phyloP scores from a whole-genome alignment of 1,140 invertebrate genomes.

The Lutraria rhynchaena region DNA sequence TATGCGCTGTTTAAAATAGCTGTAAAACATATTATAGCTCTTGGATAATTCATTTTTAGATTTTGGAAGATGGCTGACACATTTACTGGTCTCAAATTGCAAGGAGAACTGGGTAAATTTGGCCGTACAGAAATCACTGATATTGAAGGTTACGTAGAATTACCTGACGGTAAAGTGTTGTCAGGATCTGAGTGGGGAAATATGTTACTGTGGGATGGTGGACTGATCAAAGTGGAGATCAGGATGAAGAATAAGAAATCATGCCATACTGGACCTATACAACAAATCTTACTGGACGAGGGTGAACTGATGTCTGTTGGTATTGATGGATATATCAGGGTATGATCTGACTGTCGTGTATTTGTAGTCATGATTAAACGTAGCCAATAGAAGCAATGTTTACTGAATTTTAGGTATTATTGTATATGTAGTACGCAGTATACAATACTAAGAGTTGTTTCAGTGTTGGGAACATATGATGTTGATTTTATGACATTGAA shows the following conservation, averaged over 20 bases:
- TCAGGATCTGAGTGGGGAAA: slow-evolving; percentile 95
- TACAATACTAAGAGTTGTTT: too few relatives aligned
- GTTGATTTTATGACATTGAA: too few relatives aligned
- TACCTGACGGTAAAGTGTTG: slow-evolving; percentile 93
- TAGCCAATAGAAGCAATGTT: too few relatives aligned
- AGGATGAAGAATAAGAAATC: slow-evolving; percentile 83
- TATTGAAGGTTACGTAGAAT: slow-evolving; percentile 90
- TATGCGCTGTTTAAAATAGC: too few relatives aligned
- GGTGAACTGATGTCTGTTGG: slow-evolving; percentile 86
- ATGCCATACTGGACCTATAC: slow-evolving; percentile 89
- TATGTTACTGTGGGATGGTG: slow-evolving; percentile 93
- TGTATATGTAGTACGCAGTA: too few relatives aligned
- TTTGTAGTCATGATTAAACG: too few relatives aligned
- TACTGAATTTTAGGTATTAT: too few relatives aligned
- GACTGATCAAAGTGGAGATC: slow-evolving; percentile 89
- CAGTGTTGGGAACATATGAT: too few relatives aligned
- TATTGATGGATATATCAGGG: slow-evolving; percentile 90
- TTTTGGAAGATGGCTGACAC: slow-evolving; percentile 96
- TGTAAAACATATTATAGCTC: too few relatives aligned
- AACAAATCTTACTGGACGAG: slow-evolving; percentile 88
- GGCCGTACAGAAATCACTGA: slow-evolving; percentile 95
- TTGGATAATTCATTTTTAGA: slow-evolving; percentile 62
- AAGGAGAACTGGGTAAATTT: slow-evolving; percentile 92
- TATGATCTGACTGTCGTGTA: too few relatives aligned
- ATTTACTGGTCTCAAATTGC: slow-evolving; percentile 94